phyloP scores from a whole-genome alignment of 53 echinoderm and acorn worm species.

The Crossaster papposus region DNA sequence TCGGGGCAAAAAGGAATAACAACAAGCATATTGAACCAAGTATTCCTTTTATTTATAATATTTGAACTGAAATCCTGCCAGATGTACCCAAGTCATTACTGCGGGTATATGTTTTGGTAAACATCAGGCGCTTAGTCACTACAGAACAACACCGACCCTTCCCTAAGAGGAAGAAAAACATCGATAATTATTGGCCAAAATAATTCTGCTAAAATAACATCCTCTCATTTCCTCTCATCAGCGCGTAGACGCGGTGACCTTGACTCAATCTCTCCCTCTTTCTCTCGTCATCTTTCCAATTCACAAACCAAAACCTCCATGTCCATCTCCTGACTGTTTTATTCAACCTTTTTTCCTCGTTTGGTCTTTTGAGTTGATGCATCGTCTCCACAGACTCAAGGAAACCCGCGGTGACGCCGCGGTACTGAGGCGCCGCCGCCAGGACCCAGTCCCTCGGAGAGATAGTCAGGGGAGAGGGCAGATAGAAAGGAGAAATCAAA shows the following conservation, averaged over 20 bases:
- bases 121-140: constrained; percentile 16
- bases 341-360: constrained; percentile 2
- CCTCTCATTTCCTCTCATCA: not conserved
- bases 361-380: not conserved
- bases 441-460: constrained; percentile 11
- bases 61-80: not conserved
- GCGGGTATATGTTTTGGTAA: constrained; percentile 1
- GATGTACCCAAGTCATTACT: not conserved
- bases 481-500: not conserved
- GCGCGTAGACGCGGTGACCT: constrained; percentile 14
- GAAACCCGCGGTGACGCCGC: constrained; percentile 23
- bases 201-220: constrained; percentile 40
- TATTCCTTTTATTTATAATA: not conserved
- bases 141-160: not conserved
- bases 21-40: not conserved
- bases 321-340: not conserved
- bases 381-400: constrained; percentile 40
- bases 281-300: not conserved
- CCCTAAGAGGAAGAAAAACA: not conserved
- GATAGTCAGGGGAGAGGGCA: not conserved
- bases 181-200: constrained; percentile 21
- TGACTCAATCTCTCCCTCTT: constrained; percentile 36
- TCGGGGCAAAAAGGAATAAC: not conserved
- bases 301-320: not conserved
- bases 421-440: not conserved